These are phyloP conservation scores for Chondrosia reniformis DNA, from an alignment of 37 sponge, comb jelly and placozoan genomes.

Conservation along the genomic window DNA sequence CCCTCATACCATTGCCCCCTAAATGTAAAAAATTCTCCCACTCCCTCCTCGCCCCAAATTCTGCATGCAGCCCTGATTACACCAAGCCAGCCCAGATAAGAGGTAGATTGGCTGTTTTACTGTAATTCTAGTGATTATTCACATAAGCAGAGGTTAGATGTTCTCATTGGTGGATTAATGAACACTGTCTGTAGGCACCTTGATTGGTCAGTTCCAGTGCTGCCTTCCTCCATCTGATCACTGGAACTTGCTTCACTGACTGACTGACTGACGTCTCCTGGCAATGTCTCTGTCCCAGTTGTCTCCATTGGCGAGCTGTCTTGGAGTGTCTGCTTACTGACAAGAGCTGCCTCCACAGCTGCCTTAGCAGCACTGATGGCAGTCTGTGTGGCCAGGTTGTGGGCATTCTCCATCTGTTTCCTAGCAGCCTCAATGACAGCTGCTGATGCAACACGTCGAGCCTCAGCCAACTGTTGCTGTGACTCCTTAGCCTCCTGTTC, in stretches of 20 bases:
- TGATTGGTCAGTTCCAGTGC: not conserved
- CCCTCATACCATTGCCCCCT: too few relatives aligned
- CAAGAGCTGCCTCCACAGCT: conserved; percentile 38
- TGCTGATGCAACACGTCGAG: conserved; percentile 23
- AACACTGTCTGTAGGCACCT: not conserved
- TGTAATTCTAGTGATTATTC: too few relatives aligned
- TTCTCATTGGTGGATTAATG: too few relatives aligned
- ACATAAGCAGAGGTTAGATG: too few relatives aligned
- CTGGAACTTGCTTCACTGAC: too few relatives aligned
- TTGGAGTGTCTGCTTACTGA: not conserved
- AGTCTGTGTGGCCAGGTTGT: conserved; percentile 31
- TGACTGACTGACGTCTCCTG: not conserved
- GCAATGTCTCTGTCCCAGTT: not conserved
- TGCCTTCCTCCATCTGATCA: too few relatives aligned
- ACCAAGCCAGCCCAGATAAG: too few relatives aligned
- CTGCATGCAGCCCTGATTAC: too few relatives aligned
- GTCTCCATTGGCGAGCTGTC: conserved; percentile 1
- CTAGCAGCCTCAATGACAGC: conserved; percentile 27
- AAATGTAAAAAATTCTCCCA: too few relatives aligned
- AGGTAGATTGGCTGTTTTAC: too few relatives aligned
- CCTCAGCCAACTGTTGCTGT: conserved; percentile 30
- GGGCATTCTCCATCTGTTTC: conserved; percentile 48
- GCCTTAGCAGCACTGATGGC: conserved; percentile 53
- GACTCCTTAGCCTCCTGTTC: conserved; percentile 19
- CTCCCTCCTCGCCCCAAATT: too few relatives aligned